Base-by-base conservation (phyloP, 2,888 invertebrate genomes). In the Coelogynopora nodosa region DNA sequence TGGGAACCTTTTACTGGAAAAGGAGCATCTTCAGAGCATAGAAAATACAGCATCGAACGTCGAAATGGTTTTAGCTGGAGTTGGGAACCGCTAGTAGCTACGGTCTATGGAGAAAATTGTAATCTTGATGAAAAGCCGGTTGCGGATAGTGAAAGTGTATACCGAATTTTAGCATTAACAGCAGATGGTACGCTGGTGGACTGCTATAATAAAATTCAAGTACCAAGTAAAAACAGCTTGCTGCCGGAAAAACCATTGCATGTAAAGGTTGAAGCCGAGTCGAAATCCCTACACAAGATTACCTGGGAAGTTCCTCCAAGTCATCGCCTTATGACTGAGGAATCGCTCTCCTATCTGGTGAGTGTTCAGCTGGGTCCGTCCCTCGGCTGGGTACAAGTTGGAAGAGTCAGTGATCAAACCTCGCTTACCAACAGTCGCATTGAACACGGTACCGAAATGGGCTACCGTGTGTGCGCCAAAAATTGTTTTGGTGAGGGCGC, bases 21-120 rank as follows among this genome's bases (percentile, higher is more conserved):
- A 26, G 82, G 82, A 2, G 82, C 13, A 2, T 5, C n/a, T 2
- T 28, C 67, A 2, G 29, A 86, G 30, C 74, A 31, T 82, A 26
- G 80, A n/a, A 80, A 82, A 23, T 86, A 86, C 30, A 30, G 74
- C 82, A 84, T 86, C 30, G 80, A 86, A 82, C 29, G 82, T 23
- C 26, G 80, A 5, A 82, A 86, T 86, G 30, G 30, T 30, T 80
- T 30, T 30, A 30, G 29, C 1, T 28, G 28, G 30, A 80, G 67
- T 31, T 86, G 86, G 86, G 86, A 86, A 30, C 80, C 74, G 30
- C n/a, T 86, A 13, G 26, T 80, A 0, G 5, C 81, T 80, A 86
- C 30, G 2, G 80, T 86, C 5, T 86, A 81, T 82, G 86, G 86
- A n/a, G 86, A 86, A 82, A 82, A 86, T 82, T 86, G 80, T 26